These are phyloP conservation scores for Eupithecia dodoneata DNA, from an alignment of 2,888 invertebrate species.

Conservation along the genomic window DNA sequence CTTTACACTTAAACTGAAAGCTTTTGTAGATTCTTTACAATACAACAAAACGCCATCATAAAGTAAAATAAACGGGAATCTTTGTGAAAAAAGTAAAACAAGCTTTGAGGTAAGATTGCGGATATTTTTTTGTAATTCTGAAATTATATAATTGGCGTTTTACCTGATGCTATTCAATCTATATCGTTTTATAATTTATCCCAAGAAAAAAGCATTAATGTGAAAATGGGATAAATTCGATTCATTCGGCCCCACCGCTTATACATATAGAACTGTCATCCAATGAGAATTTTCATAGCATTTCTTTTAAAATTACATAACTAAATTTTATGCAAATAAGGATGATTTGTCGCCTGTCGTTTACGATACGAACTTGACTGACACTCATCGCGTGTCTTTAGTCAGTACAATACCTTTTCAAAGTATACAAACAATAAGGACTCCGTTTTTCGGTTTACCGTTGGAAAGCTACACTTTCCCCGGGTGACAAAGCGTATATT, in stretches of 20 bases:
- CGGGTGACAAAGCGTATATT: too few species aligned
- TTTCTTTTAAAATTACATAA: not conserved
- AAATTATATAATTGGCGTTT: not conserved
- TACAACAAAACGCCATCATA: slow-evolving; percentile 45
- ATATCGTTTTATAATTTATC: not conserved
- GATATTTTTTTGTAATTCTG: not conserved
- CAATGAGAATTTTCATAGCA: not conserved
- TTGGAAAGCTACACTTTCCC: too few species aligned
- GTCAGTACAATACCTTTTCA: too few species aligned
- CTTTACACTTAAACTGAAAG: slow-evolving; percentile 42
- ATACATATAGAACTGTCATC: too few species aligned
- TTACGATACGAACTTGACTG: too few species aligned
- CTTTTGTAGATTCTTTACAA: slow-evolving; percentile 37
- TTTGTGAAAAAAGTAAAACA: slow-evolving; percentile 25
- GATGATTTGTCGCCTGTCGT: too few species aligned
- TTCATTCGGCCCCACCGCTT: not conserved
- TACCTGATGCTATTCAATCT: not conserved
- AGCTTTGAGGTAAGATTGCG: not conserved
- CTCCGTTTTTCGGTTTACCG: too few species aligned
- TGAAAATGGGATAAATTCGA: not conserved
- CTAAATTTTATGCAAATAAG: not conserved
- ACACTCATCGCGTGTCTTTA: too few species aligned
- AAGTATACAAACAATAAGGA: too few species aligned
- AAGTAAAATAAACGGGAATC: slow-evolving; percentile 42
- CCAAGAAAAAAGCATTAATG: too few species aligned